Evolutionary conservation across 2,888 invertebrate species (phyloP).

Genomic region (Lepas anatifera): DNA sequence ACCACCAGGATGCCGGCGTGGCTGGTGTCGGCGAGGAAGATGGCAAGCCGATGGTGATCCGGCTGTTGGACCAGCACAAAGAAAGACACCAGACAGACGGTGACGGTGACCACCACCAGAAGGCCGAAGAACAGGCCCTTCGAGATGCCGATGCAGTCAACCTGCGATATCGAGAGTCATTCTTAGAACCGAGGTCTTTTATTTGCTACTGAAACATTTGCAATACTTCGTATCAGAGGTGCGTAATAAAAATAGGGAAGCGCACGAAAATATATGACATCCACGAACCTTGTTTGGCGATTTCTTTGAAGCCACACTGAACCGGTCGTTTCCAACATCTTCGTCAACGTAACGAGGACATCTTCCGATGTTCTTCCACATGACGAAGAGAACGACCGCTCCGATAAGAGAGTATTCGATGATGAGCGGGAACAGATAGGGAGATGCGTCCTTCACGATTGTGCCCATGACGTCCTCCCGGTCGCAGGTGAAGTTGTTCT

Average conservation of each 20-base stretch:
- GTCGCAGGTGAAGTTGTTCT: slow-evolving; percentile 46
- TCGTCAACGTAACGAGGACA: slow-evolving; percentile 54
- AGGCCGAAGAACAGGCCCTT: slow-evolving; percentile 69
- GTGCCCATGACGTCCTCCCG: slow-evolving; percentile 82
- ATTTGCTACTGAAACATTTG: too few species aligned
- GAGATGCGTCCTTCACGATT: slow-evolving; percentile 83
- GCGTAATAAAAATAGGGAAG: too few species aligned
- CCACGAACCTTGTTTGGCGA: slow-evolving; percentile 10
- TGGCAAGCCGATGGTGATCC: slow-evolving; percentile 64
- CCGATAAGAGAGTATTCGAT: slow-evolving; percentile 92
- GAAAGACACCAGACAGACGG: slow-evolving; percentile 88
- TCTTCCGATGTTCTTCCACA: slow-evolving; percentile 91
- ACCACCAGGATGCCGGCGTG: slow-evolving; percentile 78
- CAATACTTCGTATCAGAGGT: too few species aligned
- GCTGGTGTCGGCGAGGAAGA: slow-evolving; percentile 81
- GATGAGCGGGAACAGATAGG: slow-evolving; percentile 89
- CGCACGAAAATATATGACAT: too few species aligned
- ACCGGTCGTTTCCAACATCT: slow-evolving; percentile 17
- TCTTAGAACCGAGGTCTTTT: too few species aligned
- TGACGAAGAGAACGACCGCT: slow-evolving; percentile 86
- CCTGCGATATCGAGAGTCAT: too few species aligned
- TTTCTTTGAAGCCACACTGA: slow-evolving; percentile 22
- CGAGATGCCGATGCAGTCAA: slow-evolving; percentile 89
- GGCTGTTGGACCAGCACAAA: slow-evolving; percentile 69
- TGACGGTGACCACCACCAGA: slow-evolving; percentile 71